Conservation (phyloP, 2,888 invertebrate species). For the Agrochola macilenta region DNA sequence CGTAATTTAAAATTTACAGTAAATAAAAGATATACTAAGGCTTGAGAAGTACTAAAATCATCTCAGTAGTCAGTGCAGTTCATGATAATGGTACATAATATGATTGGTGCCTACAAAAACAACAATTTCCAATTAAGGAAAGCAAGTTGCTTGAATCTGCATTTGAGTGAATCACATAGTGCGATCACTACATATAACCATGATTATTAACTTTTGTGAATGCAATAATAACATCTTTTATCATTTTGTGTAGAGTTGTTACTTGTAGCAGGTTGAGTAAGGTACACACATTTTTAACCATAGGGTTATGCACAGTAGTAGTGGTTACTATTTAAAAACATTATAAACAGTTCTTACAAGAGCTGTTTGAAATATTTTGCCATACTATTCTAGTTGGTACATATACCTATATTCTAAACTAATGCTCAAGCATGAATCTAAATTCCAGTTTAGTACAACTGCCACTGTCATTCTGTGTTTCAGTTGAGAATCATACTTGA, state of each 20-base stretch:
- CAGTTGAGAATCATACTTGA: neutral
- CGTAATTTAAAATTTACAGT: neutral
- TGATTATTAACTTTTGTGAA: slow-evolving; percentile 26
- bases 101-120: slow-evolving; percentile 8
- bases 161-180: slow-evolving; percentile 34
- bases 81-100: slow-evolving; percentile 4
- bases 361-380: neutral
- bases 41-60: neutral
- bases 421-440: neutral
- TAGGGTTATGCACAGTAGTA: neutral
- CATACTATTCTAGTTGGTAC: neutral
- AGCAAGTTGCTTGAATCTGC: slow-evolving; percentile 36
- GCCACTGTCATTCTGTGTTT: neutral
- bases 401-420: neutral
- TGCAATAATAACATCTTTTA: slow-evolving; percentile 30
- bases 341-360: neutral
- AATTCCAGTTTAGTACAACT: neutral
- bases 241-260: slow-evolving; percentile 21
- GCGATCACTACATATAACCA: slow-evolving; percentile 19
- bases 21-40: neutral
- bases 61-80: neutral
- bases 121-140: slow-evolving; percentile 43
- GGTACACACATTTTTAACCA: neutral
- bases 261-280: neutral
- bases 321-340: neutral